phyloP scores from a whole-genome alignment of 2,113 vertebrate species.

The Neogale vison region DNA sequence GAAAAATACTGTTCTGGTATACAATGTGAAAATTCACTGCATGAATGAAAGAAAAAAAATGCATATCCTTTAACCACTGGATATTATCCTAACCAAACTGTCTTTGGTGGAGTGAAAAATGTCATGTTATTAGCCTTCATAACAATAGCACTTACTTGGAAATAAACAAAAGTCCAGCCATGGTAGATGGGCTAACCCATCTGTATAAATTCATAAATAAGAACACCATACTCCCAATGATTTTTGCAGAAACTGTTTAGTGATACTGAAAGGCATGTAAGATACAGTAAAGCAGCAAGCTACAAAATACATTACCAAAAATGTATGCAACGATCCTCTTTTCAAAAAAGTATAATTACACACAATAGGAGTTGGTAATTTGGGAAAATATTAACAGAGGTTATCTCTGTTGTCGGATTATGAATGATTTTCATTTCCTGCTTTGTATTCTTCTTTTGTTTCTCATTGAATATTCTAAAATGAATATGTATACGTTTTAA shows the following conservation, averaged over 20 bases:
- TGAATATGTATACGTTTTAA: conserved; percentile 28
- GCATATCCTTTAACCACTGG: background rate
- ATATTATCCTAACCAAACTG: conserved; percentile 2
- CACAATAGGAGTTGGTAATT: background rate
- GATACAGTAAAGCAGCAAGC: background rate
- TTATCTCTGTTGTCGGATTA: background rate
- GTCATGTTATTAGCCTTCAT: background rate
- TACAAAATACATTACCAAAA: background rate
- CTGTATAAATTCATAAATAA: background rate
- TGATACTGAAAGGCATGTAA: background rate
- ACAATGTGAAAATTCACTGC: background rate
- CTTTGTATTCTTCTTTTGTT: background rate
- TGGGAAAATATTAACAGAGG: background rate
- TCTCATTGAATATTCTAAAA: conserved; percentile 8
- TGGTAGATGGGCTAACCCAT: background rate
- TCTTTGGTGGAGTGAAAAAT: background rate
- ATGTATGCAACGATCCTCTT: background rate
- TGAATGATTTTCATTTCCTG: conserved; percentile 32
- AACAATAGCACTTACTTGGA: background rate
- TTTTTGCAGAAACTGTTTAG: background rate
- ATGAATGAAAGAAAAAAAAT: background rate
- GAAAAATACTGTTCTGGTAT: background rate
- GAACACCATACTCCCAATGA: background rate
- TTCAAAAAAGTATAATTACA: conserved; percentile 14
- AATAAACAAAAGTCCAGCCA: conserved; percentile 12